Base-by-base conservation (phyloP, 2,797 vertebrate genomes). In the Alosa sapidissima region DNA sequence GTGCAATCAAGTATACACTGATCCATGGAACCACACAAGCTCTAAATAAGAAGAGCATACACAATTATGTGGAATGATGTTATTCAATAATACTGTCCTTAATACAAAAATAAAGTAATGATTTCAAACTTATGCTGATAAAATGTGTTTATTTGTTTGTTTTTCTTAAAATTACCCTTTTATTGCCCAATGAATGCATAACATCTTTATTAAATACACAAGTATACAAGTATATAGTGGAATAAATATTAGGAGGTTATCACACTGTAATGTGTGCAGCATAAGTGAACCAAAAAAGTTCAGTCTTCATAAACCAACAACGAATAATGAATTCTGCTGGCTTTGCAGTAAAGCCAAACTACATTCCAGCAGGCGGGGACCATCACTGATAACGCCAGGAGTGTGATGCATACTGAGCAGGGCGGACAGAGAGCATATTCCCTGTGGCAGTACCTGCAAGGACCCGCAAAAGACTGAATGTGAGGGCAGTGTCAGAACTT, bases 301-400 rank as follows among this genome's bases (percentile, higher is more conserved):
- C 16, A 7, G 36, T 78, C 72, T 47, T 47, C 7, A 72, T 65
- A 28, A 21, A 78, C 36, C 36, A 47, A 86, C 62, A 72, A 82
- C 55, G 68, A 49, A 84, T 87, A 85, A 86, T 81, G 55, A 84
- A 89, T 89, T 89, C 86, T 68, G 87, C 85, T 83, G 81, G 81
- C 83, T 84, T 78, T 81, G 78, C 84, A 82, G 84, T 81, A 62
- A 49, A 81, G 55, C 49, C 47, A 54, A 75, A 82, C 83, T 60
- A 68, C 84, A 81, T 83, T 83, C 51, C 75, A 85, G 19, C 60
- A 68, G 28, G 8, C 5, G 81, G 19, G 58, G 65, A 19, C 16
- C n/a, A 41, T 16, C 28, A 36, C 86, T 85, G 83, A 90, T 88
- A 86, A 82, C 84, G 84, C 81, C 84, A 83, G 82, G 49, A 51